phyloP scores from a whole-genome alignment of 2,888 invertebrate species.

The Heliothis peltigera region DNA sequence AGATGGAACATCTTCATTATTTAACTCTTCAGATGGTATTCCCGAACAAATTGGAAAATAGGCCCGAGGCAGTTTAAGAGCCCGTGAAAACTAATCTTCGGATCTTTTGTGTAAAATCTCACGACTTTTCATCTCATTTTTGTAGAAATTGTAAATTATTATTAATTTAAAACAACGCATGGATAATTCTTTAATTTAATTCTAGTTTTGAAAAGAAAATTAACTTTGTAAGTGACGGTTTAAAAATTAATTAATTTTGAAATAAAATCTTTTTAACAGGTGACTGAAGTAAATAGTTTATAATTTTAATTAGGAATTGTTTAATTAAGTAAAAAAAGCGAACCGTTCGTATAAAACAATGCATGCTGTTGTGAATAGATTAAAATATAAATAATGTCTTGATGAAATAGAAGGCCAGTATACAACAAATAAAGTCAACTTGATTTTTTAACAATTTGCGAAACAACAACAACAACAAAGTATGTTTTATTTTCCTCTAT shows the following conservation, averaged over 20 bases:
- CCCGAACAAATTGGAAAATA: constrained; percentile 56
- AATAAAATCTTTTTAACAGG: too few relatives aligned
- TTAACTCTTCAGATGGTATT: constrained; percentile 37
- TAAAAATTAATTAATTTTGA: neutral
- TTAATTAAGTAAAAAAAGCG: too few relatives aligned
- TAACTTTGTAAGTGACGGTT: neutral
- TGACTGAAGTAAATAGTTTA: too few relatives aligned
- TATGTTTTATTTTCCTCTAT: too few relatives aligned
- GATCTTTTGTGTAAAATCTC: constrained; percentile 9
- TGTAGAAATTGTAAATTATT: neutral
- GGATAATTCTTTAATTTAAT: neutral
- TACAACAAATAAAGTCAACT: too few relatives aligned
- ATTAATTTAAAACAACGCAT: neutral
- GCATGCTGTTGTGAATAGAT: too few relatives aligned
- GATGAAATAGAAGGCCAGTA: too few relatives aligned
- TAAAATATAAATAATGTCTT: too few relatives aligned
- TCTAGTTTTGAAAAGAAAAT: neutral
- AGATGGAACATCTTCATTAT: constrained; percentile 42
- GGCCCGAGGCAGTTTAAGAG: constrained; percentile 54
- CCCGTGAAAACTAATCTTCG: constrained; percentile 42
- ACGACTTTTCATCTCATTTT: constrained; percentile 14
- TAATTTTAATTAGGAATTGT: too few relatives aligned
- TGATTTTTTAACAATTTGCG: too few relatives aligned
- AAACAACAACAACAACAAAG: too few relatives aligned
- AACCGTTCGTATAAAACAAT: too few relatives aligned